phyloP scores from a whole-genome alignment of 2,888 invertebrate species.

The Hydrotaea cyrtoneurina region DNA sequence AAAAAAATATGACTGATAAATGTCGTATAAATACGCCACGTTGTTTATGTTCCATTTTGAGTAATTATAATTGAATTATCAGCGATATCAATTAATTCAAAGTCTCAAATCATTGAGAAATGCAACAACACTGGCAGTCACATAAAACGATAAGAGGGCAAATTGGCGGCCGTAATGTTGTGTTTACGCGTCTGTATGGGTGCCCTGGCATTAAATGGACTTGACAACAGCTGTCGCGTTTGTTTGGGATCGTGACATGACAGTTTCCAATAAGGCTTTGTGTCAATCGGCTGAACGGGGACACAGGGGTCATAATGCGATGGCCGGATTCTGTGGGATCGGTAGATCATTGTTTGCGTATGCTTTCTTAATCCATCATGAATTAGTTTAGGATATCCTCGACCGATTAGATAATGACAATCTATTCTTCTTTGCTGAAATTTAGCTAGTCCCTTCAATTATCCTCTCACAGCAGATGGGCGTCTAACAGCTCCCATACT shows the following conservation, averaged over 20 bases:
- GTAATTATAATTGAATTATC: conserved; percentile 53
- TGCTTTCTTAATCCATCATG: too few species aligned
- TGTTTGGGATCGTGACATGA: not conserved
- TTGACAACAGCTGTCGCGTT: not conserved
- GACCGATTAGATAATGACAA: too few species aligned
- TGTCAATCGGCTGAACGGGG: too few species aligned
- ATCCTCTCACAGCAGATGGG: too few species aligned
- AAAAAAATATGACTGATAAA: conserved; percentile 56
- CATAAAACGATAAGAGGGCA: not conserved
- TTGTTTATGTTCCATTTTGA: not conserved
- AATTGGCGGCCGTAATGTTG: not conserved
- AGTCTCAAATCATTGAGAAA: not conserved
- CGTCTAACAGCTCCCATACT: too few species aligned
- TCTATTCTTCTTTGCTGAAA: too few species aligned
- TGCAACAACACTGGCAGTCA: not conserved
- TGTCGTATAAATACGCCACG: not conserved
- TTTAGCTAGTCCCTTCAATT: too few species aligned
- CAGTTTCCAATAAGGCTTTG: too few species aligned
- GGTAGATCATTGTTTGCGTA: too few species aligned
- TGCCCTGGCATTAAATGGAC: not conserved
- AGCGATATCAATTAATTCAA: conserved; percentile 46
- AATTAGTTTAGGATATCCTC: too few species aligned
- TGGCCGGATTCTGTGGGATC: too few species aligned
- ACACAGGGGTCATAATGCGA: too few species aligned
- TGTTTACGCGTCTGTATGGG: not conserved